Evolutionary conservation across 2,888 invertebrate genomes (phyloP), one percentile per base, ranked within the genome.

Genomic region (Adelognathus sp.): DNA sequence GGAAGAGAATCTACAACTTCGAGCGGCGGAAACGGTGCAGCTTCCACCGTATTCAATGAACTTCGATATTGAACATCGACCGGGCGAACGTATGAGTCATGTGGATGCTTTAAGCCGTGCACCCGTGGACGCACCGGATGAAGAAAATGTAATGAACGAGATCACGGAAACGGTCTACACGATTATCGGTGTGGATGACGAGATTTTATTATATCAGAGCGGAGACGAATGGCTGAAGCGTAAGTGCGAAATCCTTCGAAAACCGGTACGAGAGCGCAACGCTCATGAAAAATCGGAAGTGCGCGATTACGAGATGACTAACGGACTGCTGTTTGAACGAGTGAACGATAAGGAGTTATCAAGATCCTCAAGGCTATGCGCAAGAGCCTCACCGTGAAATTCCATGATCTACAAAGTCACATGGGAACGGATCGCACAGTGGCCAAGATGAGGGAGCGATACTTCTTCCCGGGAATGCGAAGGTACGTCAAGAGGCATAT

Each of bases 31-130:
- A n/a, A n/a, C n/a, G n/a, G n/a, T n/a, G n/a, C n/a, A n/a, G n/a
- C n/a, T n/a, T n/a, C n/a, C n/a, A n/a, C n/a, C n/a, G n/a, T n/a
- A n/a, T n/a, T n/a, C n/a, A n/a, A n/a, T n/a, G n/a, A 6, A 83
- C 80, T 18, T 73, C 69, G 4, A 71, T 24, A 36, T 84, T 81
- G 60, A 70, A 46, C 27, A 80, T 61, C 21, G 85, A 81, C 74
- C 85, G 79, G 76, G 71, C 27, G 39, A 18, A 16, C 29, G 41
- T 14, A 81, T 79, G 79, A 54, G 36, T 11, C 83, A 83, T 64
- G 80, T 79, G 1, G 83, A 84, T 33, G 80, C 81, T 2, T 39
- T 82, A 16, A 82, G 81, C 44, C 46, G 82, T 21, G 73, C 76
- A 0, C 82, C 82, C n/a, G 63, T 72, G 18, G 66, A 3, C 3